phyloP scores from a whole-genome alignment of 1,140 invertebrate species.

The Propsilocerus akamusi region DNA sequence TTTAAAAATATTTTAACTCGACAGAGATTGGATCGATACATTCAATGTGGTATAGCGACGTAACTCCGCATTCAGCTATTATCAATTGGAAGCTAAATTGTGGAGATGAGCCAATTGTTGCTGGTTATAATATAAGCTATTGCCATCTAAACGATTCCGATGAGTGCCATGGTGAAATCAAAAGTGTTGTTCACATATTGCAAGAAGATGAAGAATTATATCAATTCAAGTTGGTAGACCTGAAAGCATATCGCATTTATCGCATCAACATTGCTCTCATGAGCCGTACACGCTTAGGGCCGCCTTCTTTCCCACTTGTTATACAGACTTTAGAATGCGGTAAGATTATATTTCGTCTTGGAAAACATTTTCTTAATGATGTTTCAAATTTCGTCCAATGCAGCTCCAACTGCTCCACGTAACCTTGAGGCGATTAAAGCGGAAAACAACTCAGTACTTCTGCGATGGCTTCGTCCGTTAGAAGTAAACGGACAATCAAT shows the following conservation, averaged over 20 bases:
- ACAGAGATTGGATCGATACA: background rate
- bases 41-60: background rate
- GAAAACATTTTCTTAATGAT: background rate
- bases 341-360: background rate
- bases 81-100: conserved; percentile 52
- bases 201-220: no score
- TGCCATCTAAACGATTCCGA: conserved; percentile 37
- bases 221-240: no score
- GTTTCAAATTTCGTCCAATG: conserved; percentile 41
- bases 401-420: conserved; percentile 33
- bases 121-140: conserved; percentile 45
- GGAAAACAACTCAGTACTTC: conserved; percentile 39
- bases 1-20: background rate
- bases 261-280: conserved; percentile 45
- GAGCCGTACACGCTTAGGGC: background rate
- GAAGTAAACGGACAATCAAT: conserved; percentile 53
- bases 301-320: background rate
- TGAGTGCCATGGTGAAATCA: no score
- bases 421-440: conserved; percentile 37
- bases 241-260: conserved; percentile 64
- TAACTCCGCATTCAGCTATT: conserved; percentile 31
- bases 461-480: conserved; percentile 47
- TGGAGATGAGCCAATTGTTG: conserved; percentile 39
- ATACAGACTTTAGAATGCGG: background rate
- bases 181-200: no score